phyloP scores from a whole-genome alignment of 2,113 vertebrate genomes.

The Gopherus flavomarginatus region DNA sequence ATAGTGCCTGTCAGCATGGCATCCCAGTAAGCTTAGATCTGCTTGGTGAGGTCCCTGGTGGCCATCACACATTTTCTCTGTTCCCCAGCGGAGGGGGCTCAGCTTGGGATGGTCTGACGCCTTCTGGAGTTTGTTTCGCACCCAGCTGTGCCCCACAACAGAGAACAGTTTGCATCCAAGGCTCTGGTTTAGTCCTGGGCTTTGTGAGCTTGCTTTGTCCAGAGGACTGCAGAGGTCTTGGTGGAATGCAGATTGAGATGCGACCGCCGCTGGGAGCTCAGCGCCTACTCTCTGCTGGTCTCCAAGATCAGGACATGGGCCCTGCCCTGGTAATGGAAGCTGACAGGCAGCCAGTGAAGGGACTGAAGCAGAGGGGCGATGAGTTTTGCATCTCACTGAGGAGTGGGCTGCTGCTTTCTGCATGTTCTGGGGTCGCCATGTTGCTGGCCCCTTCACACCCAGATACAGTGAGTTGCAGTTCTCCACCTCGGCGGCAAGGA shows the following conservation, averaged over 20 bases:
- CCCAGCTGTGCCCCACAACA: neutral
- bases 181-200: too few relatives aligned
- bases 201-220: neutral
- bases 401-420: neutral
- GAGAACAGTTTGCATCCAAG: neutral
- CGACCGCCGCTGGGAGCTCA: neutral
- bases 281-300: neutral
- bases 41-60: neutral
- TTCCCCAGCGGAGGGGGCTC: neutral
- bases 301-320: neutral
- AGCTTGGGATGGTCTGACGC: neutral
- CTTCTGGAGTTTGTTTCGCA: neutral
- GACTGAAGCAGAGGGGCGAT: too few relatives aligned
- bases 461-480: neutral
- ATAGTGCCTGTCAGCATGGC: neutral
- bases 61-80: neutral
- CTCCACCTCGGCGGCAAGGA: neutral
- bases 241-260: neutral
- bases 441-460: neutral
- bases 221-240: neutral
- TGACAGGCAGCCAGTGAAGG: neutral
- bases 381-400: too few relatives aligned
- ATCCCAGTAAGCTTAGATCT: neutral
- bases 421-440: neutral
- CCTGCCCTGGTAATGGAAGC: neutral